Evolutionary conservation across 2,797 vertebrate genomes (phyloP), one percentile per base, ranked within the genome.

Genomic region (Gadopsis bispinosus): DNA sequence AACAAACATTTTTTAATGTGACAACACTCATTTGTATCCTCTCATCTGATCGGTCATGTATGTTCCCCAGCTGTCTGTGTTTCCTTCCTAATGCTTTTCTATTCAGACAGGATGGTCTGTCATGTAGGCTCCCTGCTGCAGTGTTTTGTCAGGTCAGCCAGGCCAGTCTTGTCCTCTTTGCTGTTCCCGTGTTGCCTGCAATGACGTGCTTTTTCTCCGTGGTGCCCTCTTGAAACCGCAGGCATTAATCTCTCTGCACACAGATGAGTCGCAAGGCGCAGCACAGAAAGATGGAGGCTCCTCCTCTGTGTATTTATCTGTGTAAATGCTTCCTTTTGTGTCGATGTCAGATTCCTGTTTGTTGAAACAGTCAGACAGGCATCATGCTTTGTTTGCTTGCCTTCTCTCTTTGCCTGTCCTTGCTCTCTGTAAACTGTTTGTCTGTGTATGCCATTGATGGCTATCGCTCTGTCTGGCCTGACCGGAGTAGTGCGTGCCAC

Each of bases 181-280:
- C 76, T 69, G 50, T 60, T 69, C 60, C 63, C 60, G 55, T 47
- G 47, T 77, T 72, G 29, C 51, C 77, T 39, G 29, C 76, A 84
- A 90, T 86, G 58, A 85, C 58, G 35, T 75, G 37, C 29, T 63
- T 70, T 84, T 64, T 80, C 60, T 83, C 78, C 31, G 66, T 22
- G 41, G 35, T 51, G 55, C 66, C 73, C 66, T 63, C 71, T 41
- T 50, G 35, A 75, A 76, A 80, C 64, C 74, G 59, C 80, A 80
- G 69, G 55, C 73, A 59, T 67, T 81, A 73, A 89, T 85, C 74
- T 79, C 56, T 71, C 66, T 63, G 54, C 51, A 51, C 71, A 68
- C 67, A 70, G 60, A 81, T 64, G 69, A 84, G 65, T n/a, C 7
- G 7, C 43, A n/a, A 31, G 53, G 56, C 43, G 61, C 39, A 29